Evolutionary conservation across 2,888 invertebrate genomes (phyloP), one percentile per base, ranked within the genome.

Genomic region (Drosophila algonquin): DNA sequence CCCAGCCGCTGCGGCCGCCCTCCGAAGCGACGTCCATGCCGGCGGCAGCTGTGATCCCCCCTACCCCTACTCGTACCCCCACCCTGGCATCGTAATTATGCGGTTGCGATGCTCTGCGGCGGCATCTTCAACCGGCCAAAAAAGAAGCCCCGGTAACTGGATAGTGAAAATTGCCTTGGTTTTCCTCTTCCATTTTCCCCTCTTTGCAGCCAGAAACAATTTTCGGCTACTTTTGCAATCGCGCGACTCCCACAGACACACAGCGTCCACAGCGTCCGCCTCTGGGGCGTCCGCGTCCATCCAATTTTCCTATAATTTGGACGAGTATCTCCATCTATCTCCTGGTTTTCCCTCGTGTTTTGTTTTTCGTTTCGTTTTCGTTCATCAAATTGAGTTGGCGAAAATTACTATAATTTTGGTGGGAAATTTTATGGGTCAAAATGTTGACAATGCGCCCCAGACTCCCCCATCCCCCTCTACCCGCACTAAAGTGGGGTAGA

Each of bases 401-500:
- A 80, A 40, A 86, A 89, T 86, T 76, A 89, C 89, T 87, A 89
- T 86, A 86, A 86, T 86, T 85, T 84, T 79, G 40, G 78, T 86
- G 85, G 89, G 85, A 89, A 86, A 85, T 80, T 89, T 86, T 89
- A 80, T 87, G 86, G 85, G 86, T 86, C 86, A 86, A 77, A 81
- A 69, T 61, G 81, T 81, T 81, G 81, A 82, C 87, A 82, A 82
- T 74, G 75, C 58, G 59, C 40, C 61, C 46, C 0, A 47, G 27
- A 8, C 30, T 8, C 8, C 30, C 21, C 21, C 21, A 0, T 3
- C 21, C 21, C 21, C 18, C 18, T 18, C 18, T 18, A 0, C 18
- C 21, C 21, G 21, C 21, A 8, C 30, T 32, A 74, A 67, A 74
- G 58, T 69, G 62, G 69, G 69, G 54, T 40, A 40, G n/a, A 40